These are phyloP conservation scores for Morinoia aosen DNA, from an alignment of 2,888 invertebrate genomes.

Conservation along the genomic window DNA sequence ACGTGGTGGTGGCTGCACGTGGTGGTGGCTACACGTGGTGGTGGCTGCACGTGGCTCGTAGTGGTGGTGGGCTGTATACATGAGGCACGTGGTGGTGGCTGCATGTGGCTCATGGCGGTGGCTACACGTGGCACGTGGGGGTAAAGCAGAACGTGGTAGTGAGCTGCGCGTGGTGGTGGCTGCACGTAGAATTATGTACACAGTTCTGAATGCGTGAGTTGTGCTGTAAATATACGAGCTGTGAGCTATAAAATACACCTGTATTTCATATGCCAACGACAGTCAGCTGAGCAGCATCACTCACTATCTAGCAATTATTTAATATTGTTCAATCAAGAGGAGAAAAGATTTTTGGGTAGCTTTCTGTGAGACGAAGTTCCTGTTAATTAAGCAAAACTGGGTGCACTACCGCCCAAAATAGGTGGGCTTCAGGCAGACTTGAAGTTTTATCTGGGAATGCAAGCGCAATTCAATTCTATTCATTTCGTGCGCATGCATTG, in stretches of 20 bases:
- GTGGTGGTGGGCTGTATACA: background rate
- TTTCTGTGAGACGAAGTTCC: background rate
- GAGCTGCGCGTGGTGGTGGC: background rate
- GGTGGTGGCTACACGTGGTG: background rate
- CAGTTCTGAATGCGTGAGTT: no score
- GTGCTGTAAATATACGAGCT: no score
- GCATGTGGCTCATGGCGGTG: no score
- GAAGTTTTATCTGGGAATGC: background rate
- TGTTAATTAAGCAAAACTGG: background rate
- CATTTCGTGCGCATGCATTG: background rate
- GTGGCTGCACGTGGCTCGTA: background rate
- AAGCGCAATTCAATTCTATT: background rate
- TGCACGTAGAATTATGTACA: no score
- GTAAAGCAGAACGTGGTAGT: no score
- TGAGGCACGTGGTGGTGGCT: no score
- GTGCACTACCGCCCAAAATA: background rate
- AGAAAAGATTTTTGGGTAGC: background rate
- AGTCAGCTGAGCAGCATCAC: no score
- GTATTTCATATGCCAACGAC: no score
- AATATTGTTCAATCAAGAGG: background rate
- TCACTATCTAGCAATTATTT: background rate
- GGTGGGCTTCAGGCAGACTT: background rate
- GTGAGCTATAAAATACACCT: no score
- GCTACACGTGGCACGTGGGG: no score
- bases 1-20: background rate